Conservation (phyloP, 2,113 vertebrate species). For the Prunella fulvescens region DNA sequence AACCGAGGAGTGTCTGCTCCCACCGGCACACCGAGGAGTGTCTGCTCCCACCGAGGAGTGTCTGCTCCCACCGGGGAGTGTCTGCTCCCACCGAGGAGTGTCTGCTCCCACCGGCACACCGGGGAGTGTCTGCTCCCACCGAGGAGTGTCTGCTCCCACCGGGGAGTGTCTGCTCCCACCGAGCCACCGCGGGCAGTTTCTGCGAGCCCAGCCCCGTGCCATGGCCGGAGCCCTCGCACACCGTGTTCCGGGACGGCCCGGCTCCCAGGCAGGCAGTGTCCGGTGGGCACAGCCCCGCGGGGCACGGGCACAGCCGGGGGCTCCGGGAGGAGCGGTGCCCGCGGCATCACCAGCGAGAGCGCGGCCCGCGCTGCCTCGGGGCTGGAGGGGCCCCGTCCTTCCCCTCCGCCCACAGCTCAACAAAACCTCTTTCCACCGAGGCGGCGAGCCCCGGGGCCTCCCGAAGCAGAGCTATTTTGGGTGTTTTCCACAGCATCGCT, state of each 20-base stretch:
- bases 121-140: too few species aligned
- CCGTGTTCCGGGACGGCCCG: too few species aligned
- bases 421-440: neutral
- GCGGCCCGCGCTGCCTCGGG: rapidly evolving
- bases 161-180: too few species aligned
- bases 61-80: too few species aligned
- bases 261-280: rapidly evolving
- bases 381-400: neutral
- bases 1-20: too few species aligned
- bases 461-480: neutral
- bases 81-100: too few species aligned
- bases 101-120: too few species aligned
- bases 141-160: too few species aligned
- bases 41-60: too few species aligned
- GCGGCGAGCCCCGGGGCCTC: neutral
- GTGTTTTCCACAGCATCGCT: neutral
- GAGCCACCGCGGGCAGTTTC: neutral
- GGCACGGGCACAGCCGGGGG: rapidly evolving
- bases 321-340: neutral
- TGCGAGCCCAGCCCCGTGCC: neutral
- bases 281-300: neutral
- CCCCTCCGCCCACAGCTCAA: rapidly evolving
- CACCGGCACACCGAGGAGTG: too few species aligned
- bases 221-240: rapidly evolving
- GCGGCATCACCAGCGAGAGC: rapidly evolving